Conservation (phyloP, 1,140 invertebrate genomes). For the Lepidurus arcticus region DNA sequence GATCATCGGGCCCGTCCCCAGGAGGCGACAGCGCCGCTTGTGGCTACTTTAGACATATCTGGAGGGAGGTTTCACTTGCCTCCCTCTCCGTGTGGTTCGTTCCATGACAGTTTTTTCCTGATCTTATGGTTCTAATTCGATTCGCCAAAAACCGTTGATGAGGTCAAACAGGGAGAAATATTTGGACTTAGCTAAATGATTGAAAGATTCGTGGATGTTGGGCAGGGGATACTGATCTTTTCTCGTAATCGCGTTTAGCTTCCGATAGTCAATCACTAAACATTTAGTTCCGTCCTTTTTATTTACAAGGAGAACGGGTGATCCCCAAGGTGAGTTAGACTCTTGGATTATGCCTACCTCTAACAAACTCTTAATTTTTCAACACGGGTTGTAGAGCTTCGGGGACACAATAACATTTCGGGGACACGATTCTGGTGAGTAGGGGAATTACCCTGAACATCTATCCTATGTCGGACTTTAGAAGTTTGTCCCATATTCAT, state of each 20-base stretch:
- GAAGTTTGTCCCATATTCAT: not conserved
- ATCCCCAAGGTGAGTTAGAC: not conserved
- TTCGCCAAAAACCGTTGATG: conserved; percentile 47
- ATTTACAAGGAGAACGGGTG: not conserved
- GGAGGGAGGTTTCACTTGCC: too few relatives aligned
- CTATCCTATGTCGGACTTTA: not conserved
- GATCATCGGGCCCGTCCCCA: too few relatives aligned
- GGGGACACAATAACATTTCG: not conserved
- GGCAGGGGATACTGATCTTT: conserved; percentile 48
- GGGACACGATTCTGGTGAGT: not conserved
- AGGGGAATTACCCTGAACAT: not conserved
- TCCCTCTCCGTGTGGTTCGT: too few relatives aligned
- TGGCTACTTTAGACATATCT: too few relatives aligned
- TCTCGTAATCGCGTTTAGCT: conserved; percentile 44
- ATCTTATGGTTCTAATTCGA: conserved; percentile 43
- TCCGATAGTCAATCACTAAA: conserved; percentile 46
- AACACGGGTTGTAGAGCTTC: not conserved
- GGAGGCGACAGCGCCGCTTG: too few relatives aligned
- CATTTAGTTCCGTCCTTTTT: conserved; percentile 35
- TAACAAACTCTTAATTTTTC: conserved; percentile 34
- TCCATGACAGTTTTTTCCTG: too few relatives aligned
- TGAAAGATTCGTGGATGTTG: conserved; percentile 47
- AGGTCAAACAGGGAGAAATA: conserved; percentile 46
- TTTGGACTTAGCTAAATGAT: conserved; percentile 40
- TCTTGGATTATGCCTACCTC: conserved; percentile 22